A percentile compares a stretch with the other conserved stretches of the same genome.
phyloP scores from a whole-genome alignment of 2,888 invertebrate genomes.

The Tryphoninae sp. region DNA sequence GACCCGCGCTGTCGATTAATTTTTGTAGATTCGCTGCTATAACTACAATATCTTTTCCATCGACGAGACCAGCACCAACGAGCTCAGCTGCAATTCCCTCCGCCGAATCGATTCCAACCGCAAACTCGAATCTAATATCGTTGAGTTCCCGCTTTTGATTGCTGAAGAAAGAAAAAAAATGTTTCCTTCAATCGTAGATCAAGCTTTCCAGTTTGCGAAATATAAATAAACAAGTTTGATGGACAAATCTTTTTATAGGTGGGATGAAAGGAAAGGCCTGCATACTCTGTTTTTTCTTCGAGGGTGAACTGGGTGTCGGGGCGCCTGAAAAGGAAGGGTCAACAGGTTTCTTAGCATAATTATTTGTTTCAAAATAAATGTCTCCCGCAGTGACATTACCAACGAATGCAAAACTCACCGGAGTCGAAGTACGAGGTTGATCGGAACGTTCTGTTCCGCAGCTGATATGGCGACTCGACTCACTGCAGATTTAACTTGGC shows the following conservation, averaged over 20 bases:
- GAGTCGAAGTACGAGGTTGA: conserved; percentile 94
- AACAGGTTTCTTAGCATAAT: neutral
- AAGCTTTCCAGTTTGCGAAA: conserved; percentile 7
- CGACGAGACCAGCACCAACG: conserved; percentile 96
- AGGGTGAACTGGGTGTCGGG: conserved; percentile 72
- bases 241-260: conserved; percentile 14
- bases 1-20: conserved; percentile 89
- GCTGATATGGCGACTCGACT: conserved; percentile 74
- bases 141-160: conserved; percentile 96
- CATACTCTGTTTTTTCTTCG: conserved; percentile 71
- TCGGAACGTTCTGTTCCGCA: conserved; percentile 81
- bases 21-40: conserved; percentile 96
- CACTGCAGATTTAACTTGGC: conserved; percentile 75
- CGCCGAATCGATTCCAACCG: conserved; percentile 92
- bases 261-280: conserved; percentile 45
- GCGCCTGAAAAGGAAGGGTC: conserved; percentile 69
- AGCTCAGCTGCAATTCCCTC: conserved; percentile 97
- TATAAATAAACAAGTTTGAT: conserved; percentile 4
- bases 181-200: conserved; percentile 23
- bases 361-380: neutral
- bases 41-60: conserved; percentile 94
- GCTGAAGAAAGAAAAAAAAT: conserved; percentile 81
- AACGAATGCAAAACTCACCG: conserved; percentile 82
- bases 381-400: neutral
- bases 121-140: conserved; percentile 98